phyloP scores from a whole-genome alignment of 2,888 invertebrate species.

The Flexamia atlantica region DNA sequence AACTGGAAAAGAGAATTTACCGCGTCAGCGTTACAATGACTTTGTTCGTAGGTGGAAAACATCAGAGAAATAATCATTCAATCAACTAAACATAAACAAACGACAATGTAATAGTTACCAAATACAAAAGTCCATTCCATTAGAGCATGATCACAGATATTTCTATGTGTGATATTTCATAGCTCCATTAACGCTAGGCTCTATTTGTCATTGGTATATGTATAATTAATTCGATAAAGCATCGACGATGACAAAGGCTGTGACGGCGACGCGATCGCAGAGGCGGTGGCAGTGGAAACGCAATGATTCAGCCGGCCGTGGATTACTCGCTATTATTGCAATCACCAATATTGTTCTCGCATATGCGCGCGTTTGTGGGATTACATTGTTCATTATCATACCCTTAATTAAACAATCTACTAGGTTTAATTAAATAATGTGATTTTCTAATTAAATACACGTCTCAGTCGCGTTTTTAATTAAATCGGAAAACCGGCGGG shows the following conservation, averaged over 20 bases:
- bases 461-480: slow-evolving; percentile 2
- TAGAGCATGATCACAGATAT: slow-evolving; percentile 37
- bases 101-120: slow-evolving; percentile 42
- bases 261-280: not conserved
- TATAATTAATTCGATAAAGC: slow-evolving; percentile 59
- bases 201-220: slow-evolving; percentile 40
- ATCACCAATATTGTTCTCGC: slow-evolving; percentile 47
- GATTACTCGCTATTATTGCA: slow-evolving; percentile 49
- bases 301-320: slow-evolving; percentile 35
- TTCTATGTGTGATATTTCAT: slow-evolving; percentile 37
- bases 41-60: not conserved
- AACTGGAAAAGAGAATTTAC: slow-evolving; percentile 26
- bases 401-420: slow-evolving; percentile 57
- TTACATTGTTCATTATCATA: slow-evolving; percentile 55
- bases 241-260: slow-evolving; percentile 45
- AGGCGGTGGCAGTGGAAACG: slow-evolving; percentile 33
- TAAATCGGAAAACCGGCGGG: not conserved
- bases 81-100: slow-evolving; percentile 31
- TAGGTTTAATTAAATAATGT: slow-evolving; percentile 60
- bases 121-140: slow-evolving; percentile 52
- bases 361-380: slow-evolving; percentile 46
- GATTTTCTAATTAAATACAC: slow-evolving; percentile 54
- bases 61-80: slow-evolving; percentile 19
- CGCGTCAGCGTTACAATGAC: not conserved
- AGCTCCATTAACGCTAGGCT: slow-evolving; percentile 46